Conservation (phyloP, 2,888 invertebrate genomes). For the Dyspetes luteomarginatus region DNA sequence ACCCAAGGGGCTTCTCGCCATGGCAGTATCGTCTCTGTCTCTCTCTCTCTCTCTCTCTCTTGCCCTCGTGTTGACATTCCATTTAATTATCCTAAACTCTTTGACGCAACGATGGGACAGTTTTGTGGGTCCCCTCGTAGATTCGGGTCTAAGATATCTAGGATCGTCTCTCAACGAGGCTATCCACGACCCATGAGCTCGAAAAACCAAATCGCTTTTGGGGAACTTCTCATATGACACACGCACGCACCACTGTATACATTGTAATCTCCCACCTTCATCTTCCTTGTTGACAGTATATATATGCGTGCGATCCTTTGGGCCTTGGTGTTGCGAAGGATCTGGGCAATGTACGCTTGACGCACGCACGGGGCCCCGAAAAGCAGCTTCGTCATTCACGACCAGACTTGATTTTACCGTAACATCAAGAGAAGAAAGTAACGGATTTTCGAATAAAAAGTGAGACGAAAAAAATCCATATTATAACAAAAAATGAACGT, state of each 20-base stretch:
- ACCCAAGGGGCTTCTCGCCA: constrained; percentile 50
- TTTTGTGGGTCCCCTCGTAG: constrained; percentile 41
- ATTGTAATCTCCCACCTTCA: constrained; percentile 20
- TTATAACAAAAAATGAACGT: background rate
- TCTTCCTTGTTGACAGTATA: constrained; percentile 49
- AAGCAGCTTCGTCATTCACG: constrained; percentile 62
- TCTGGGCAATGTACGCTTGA: background rate
- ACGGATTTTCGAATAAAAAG: constrained; percentile 76
- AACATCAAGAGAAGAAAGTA: constrained; percentile 83
- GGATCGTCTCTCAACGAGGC: constrained; percentile 17
- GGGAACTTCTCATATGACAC: constrained; percentile 69
- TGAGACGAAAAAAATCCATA: constrained; percentile 8
- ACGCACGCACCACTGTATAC: background rate
- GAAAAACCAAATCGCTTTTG: constrained; percentile 25
- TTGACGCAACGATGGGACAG: constrained; percentile 74
- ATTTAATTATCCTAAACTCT: constrained; percentile 69
- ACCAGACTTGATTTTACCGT: constrained; percentile 84
- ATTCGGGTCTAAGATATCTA: constrained; percentile 46
- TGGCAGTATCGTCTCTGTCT: constrained; percentile 46
- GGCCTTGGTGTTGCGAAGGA: constrained; percentile 64
- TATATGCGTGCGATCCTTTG: constrained; percentile 12
- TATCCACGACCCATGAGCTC: constrained; percentile 44
- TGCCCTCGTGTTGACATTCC: constrained; percentile 63
- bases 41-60: constrained; percentile 52
- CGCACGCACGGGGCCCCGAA: constrained; percentile 48